Evolutionary conservation across 1,140 invertebrate species (phyloP), one percentile per base, ranked within the genome.

Genomic region (Coboldia fuscipes): DNA sequence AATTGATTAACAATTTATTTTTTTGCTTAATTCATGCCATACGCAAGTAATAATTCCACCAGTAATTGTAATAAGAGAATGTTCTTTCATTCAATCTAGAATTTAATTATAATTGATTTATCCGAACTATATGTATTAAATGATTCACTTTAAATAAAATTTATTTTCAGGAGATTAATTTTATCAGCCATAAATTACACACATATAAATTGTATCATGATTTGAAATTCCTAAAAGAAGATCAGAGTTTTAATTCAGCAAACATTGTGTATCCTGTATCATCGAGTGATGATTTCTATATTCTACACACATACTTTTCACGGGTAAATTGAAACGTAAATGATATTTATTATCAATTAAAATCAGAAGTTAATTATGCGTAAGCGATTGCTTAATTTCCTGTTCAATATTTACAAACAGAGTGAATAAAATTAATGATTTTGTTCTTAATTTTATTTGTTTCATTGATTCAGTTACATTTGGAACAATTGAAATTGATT

Each of bases 241-340:
- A 65, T 35, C 35, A 51, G 19, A 43, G 57, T 3, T 68, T 76
- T 36, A 61, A 61, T 31, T 57, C 64, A 26, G 68, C 70, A 1
- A 48, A 73, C 9, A 63, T 70, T 14, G 54, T 80, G 26, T 70
- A 66, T 57, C 74, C 75, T 2, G 58, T 80, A 15, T 59, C 63
- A 34, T 60, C 72, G 42, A 63, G 66, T 18, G 56, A 61, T 9
- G 63, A 66, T 36, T 63, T 75, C 42, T 80, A 77, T 50, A 66
- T 70, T 43, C 57, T 82, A 8, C 75, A 82, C 48, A 65, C 66
- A 36, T 72, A 70, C 48, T 72, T 73, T 49, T 66, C 70, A 34
- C 65, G 66, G 49, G 70, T 75, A 55, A 57, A 46, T 45, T 26
- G n/a, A n/a, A n/a, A n/a, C n/a, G n/a, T n/a, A n/a, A n/a, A n/a